Percentiles rank a stretch among this genome's conserved stretches.
phyloP scores from a whole-genome alignment of 2,888 invertebrate genomes.

The Apodemia mormo region DNA sequence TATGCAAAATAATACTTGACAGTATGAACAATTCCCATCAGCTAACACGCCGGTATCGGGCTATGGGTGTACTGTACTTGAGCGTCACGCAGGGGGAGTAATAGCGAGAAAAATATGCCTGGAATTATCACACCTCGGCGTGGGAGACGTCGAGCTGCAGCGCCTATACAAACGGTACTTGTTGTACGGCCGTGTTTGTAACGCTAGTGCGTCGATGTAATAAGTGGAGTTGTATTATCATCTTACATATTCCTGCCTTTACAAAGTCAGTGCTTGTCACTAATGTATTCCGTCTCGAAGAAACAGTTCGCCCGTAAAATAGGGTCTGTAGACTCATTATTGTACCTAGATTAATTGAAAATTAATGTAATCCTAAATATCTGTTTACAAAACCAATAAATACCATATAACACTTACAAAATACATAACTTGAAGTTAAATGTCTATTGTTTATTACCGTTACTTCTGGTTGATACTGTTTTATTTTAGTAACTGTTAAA shows the following conservation, averaged over 20 bases:
- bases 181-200: slow-evolving; percentile 1
- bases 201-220: neutral
- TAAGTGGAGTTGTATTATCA: slow-evolving; percentile 17
- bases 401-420: no score
- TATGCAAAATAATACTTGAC: slow-evolving; percentile 54
- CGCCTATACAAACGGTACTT: neutral
- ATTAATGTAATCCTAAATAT: no score
- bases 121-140: neutral
- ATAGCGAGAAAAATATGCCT: neutral
- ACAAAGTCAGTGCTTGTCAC: no score
- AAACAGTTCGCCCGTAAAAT: no score
- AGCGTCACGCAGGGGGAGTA: neutral
- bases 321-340: no score
- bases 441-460: no score
- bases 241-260: neutral
- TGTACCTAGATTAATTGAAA: no score
- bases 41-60: slow-evolving; percentile 42
- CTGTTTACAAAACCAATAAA: no score
- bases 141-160: neutral
- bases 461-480: no score
- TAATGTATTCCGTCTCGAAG: no score
- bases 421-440: no score
- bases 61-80: slow-evolving; percentile 3
- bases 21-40: slow-evolving; percentile 55
- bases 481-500: no score